Evolutionary conservation across 1,140 invertebrate genomes (phyloP), one percentile per base, ranked within the genome.

Genomic region (Diploscapter pachys): DNA sequence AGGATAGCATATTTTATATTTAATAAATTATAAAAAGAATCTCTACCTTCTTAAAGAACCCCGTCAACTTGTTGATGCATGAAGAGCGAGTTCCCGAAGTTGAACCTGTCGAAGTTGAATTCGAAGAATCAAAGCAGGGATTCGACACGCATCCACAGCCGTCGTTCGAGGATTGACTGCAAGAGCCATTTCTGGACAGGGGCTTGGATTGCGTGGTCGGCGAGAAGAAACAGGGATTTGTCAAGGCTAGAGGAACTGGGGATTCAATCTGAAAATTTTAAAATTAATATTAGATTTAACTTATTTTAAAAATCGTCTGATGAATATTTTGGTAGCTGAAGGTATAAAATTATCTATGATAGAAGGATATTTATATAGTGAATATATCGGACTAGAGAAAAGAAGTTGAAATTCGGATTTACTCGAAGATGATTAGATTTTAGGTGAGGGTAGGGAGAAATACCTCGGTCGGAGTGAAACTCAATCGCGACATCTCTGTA

Each of bases 401-500:
- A 52, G 56, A 70, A 70, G 56, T 70, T 70, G 13, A 70, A 51
- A 11, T 61, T n/a, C 48, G 68, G 68, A 59, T 56, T 70, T 5
- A 59, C 51, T 61, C 56, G 68, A 49, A 13, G 49, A 49, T 6
- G 31, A 31, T 31, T 31, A 31, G 31, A 31, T 31, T 31, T 31
- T 31, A 31, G 31, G 31, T 31, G 1, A 31, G 31, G 31, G 31
- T 52, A 48, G 51, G 53, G 48, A 55, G 66, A 53, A n/a, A 53
- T 6, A 55, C 66, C 52, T 6, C 11, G 49, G 66, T 31, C 6
- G 66, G 66, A n/a, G 66, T 78, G 63, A 84, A 82, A 65, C 62
- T 81, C 8, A 84, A 63, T 73, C 78, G 79, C 8, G 79, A 78
- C 9, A 84, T 76, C 68, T 84, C 83, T 55, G 79, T 85, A 51